Conservation (phyloP, 2,888 invertebrate species). For the Tribolium freemani region DNA sequence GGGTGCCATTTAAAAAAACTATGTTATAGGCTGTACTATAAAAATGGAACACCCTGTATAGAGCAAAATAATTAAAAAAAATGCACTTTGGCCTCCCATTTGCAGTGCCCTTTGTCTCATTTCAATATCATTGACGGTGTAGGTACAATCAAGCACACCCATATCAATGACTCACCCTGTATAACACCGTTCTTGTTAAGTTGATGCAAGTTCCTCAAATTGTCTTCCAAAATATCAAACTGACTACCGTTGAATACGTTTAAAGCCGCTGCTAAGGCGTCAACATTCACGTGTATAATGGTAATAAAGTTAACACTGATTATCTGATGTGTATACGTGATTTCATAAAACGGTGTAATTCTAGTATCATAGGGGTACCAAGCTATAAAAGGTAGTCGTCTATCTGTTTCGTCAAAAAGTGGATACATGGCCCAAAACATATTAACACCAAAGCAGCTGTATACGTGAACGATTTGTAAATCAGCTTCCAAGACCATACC, state of each 20-base stretch:
- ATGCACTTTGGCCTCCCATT: too few relatives aligned
- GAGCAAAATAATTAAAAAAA: too few relatives aligned
- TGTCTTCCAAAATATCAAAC: conserved; percentile 8
- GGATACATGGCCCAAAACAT: conserved; percentile 5
- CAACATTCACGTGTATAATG: not conserved
- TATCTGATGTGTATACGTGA: conserved; percentile 2
- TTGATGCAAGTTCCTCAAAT: not conserved
- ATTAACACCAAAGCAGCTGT: not conserved
- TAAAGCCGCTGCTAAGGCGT: conserved; percentile 1
- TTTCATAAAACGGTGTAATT: not conserved
- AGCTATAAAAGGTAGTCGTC: conserved; percentile 3
- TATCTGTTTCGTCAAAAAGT: not conserved
- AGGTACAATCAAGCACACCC: too few relatives aligned
- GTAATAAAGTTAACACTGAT: not conserved
- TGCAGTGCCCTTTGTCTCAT: too few relatives aligned
- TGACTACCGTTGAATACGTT: not conserved
- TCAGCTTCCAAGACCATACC: not conserved
- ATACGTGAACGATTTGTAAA: not conserved
- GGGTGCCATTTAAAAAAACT: too few relatives aligned
- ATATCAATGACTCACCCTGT: too few relatives aligned
- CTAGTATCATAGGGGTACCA: conserved; percentile 8
- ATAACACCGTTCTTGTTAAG: not conserved
- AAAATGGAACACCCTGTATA: too few relatives aligned
- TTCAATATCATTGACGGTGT: too few relatives aligned
- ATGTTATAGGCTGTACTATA: too few relatives aligned